phyloP scores from a whole-genome alignment of 1,140 invertebrate genomes.

The Drosophila dunni region DNA sequence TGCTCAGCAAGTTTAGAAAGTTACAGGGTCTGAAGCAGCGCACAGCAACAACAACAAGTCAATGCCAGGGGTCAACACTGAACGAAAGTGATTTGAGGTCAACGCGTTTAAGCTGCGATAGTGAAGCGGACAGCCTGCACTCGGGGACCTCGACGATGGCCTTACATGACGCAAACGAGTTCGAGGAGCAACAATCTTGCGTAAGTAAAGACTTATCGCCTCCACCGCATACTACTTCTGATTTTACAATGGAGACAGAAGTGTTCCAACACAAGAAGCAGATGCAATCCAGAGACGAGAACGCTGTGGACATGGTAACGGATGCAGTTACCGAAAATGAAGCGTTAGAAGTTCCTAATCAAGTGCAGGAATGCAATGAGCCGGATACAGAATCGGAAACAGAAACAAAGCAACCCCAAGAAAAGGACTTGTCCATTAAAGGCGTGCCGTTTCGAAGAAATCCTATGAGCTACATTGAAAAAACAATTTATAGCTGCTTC shows the following conservation, averaged over 20 bases:
- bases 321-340: background rate
- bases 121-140: constrained; percentile 45
- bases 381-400: no score
- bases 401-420: no score
- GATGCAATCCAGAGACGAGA: background rate
- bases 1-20: constrained; percentile 65
- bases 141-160: constrained; percentile 62
- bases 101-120: constrained; percentile 6
- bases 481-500: background rate
- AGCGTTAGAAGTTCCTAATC: constrained; percentile 5
- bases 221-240: constrained; percentile 20
- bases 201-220: constrained; percentile 57
- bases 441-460: no score
- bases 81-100: background rate
- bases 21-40: constrained; percentile 41
- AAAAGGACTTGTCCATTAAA: no score
- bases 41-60: background rate
- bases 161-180: constrained; percentile 43
- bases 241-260: constrained; percentile 51
- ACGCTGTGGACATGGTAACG: no score
- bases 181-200: constrained; percentile 25
- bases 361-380: background rate
- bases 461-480: background rate
- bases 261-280: constrained; percentile 49
- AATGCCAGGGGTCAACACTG: background rate